phyloP scores from a whole-genome alignment of 2,113 vertebrate species.

The Pungitius pungitius region DNA sequence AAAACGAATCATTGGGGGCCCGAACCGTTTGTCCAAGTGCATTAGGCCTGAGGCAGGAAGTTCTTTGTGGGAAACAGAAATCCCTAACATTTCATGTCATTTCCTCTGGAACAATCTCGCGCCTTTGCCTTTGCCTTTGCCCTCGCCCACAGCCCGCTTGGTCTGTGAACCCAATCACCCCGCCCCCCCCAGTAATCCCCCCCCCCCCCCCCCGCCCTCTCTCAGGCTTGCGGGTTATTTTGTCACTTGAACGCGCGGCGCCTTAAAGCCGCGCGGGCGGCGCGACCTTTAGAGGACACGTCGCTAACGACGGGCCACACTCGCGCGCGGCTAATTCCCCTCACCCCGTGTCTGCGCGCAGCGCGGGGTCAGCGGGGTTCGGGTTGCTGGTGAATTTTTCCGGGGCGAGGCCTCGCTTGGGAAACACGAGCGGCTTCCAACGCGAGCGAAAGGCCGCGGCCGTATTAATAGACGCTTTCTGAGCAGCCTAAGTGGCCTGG shows the following conservation, averaged over 20 bases:
- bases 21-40: slow-evolving; percentile 15
- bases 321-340: slow-evolving; percentile 71
- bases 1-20: background rate
- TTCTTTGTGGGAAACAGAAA: slow-evolving; percentile 44
- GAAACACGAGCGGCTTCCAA: slow-evolving; percentile 54
- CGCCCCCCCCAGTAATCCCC: slow-evolving; percentile 66
- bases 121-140: slow-evolving; percentile 30
- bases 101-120: slow-evolving; percentile 43
- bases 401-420: slow-evolving; percentile 17
- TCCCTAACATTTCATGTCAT: slow-evolving; percentile 45
- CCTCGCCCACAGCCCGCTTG: slow-evolving; percentile 37
- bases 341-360: slow-evolving; percentile 72
- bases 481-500: slow-evolving; percentile 22
- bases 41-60: slow-evolving; percentile 25
- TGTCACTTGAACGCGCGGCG: slow-evolving; percentile 72
- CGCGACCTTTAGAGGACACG: slow-evolving; percentile 64
- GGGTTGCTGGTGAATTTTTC: too few relatives aligned
- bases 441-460: slow-evolving; percentile 7
- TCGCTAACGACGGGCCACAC: slow-evolving; percentile 70
- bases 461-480: slow-evolving; percentile 59
- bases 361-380: slow-evolving; percentile 67
- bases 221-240: slow-evolving; percentile 37
- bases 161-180: slow-evolving; percentile 68
- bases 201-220: slow-evolving; percentile 10
- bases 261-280: slow-evolving; percentile 38